Evolutionary conservation across 2,888 invertebrate genomes (phyloP).

Genomic region (Monoplex corrugatus): DNA sequence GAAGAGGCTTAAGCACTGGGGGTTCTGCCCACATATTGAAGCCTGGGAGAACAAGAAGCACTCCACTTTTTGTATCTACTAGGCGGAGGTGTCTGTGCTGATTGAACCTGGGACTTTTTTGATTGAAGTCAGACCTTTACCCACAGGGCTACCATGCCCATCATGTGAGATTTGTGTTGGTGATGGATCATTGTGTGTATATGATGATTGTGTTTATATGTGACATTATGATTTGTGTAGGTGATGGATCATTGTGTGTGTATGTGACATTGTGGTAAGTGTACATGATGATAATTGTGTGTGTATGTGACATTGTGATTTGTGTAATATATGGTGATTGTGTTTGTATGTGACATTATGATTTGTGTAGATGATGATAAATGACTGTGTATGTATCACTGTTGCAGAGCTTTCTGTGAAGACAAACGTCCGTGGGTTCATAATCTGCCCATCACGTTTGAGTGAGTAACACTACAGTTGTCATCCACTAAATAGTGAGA

Average conservation of each 20-base stretch:
- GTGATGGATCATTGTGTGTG: not conserved
- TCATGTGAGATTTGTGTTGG: no score
- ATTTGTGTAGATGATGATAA: not conserved
- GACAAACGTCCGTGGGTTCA: slow-evolving; percentile 68
- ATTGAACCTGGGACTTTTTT: no score
- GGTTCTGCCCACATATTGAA: no score
- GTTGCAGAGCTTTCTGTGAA: slow-evolving; percentile 63
- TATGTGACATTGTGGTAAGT: not conserved
- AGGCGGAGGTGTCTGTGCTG: no score
- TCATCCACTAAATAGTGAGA: no score
- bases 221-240: not conserved
- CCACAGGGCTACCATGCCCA: no score
- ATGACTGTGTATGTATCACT: not conserved
- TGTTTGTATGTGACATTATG: not conserved
- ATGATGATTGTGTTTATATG: not conserved
- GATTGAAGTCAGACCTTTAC: no score
- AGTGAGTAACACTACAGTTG: no score
- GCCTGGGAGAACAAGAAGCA: no score
- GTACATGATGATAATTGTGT: no score
- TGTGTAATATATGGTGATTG: not conserved
- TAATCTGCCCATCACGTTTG: slow-evolving; percentile 71
- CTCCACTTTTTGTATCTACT: no score
- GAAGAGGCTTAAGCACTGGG: no score
- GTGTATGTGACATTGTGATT: not conserved
- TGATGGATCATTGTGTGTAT: not conserved